Conservation (phyloP, 2,888 invertebrate species). For the Byasa hedistus region DNA sequence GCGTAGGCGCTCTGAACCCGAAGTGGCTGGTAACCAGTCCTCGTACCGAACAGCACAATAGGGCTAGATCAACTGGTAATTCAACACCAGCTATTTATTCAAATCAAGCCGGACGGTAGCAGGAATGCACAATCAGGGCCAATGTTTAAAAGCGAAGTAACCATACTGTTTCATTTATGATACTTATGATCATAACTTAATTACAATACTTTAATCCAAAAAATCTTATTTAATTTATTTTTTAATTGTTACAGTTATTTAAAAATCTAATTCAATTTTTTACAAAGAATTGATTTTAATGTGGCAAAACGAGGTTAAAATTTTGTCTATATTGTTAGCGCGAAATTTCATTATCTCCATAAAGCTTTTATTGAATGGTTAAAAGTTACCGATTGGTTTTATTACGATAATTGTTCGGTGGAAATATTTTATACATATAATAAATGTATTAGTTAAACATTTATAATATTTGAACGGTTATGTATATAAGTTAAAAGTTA, state of each 20-base stretch:
- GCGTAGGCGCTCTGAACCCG: slow-evolving; percentile 37
- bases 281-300: no score
- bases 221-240: no score
- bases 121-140: slow-evolving; percentile 43
- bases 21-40: slow-evolving; percentile 31
- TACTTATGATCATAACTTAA: neutral
- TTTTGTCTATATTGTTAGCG: neutral
- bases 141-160: slow-evolving; percentile 38
- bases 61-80: slow-evolving; percentile 43
- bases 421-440: neutral
- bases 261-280: no score
- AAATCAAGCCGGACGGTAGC: slow-evolving; percentile 46
- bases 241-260: neutral
- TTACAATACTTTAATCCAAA: neutral
- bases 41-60: slow-evolving; percentile 32
- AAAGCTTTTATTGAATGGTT: neutral
- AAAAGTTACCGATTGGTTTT: slow-evolving; percentile 1
- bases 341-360: neutral
- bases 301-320: no score
- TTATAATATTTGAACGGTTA: neutral
- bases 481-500: neutral
- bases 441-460: neutral
- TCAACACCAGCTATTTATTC: slow-evolving; percentile 52
- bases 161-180: neutral
- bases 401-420: slow-evolving; percentile 1